These are phyloP conservation scores for Dreissena rostriformis DNA, from an alignment of 1,140 invertebrate genomes.

Conservation along the genomic window DNA sequence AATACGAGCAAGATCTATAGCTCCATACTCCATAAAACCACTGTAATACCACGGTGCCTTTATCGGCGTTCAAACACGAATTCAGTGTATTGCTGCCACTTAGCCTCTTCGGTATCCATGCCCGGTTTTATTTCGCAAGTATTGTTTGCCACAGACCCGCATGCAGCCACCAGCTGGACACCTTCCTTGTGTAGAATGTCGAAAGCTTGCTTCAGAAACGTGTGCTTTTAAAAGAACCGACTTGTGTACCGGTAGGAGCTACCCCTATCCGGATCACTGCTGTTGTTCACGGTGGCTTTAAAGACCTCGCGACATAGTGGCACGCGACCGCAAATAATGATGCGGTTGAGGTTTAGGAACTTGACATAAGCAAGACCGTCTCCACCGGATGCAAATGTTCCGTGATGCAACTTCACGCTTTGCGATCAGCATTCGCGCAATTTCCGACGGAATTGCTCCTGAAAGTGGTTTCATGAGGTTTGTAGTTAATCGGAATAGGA, in stretches of 20 bases:
- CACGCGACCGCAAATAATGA: conserved; percentile 97
- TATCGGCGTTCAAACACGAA: conserved; percentile 89
- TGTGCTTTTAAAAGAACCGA: conserved; percentile 98
- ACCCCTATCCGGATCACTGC: conserved; percentile 98
- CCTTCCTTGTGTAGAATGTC: conserved; percentile 97
- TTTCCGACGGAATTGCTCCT: conserved; percentile 56
- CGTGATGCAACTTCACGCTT: conserved; percentile 92
- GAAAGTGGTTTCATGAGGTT: conserved; percentile 20
- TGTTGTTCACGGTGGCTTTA: conserved; percentile 98
- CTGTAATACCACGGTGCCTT: background rate
- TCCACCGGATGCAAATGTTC: conserved; percentile 99
- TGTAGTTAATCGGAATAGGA: no score
- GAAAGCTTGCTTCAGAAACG: conserved; percentile 98
- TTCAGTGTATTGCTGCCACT: conserved; percentile 99
- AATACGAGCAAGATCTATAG: no score
- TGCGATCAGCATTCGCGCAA: conserved; percentile 51
- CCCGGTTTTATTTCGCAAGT: conserved; percentile 94
- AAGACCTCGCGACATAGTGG: conserved; percentile 81
- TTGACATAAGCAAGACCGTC: conserved; percentile 98
- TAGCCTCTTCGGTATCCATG: conserved; percentile 96
- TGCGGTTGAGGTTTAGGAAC: conserved; percentile 95
- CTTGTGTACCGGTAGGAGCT: conserved; percentile 95
- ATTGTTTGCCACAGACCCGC: conserved; percentile 94
- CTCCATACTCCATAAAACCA: no score
- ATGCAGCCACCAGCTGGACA: conserved; percentile 85